These are phyloP conservation scores for Pseudorasbora parva DNA, from an alignment of 2,113 vertebrate species.

Conservation along the genomic window DNA sequence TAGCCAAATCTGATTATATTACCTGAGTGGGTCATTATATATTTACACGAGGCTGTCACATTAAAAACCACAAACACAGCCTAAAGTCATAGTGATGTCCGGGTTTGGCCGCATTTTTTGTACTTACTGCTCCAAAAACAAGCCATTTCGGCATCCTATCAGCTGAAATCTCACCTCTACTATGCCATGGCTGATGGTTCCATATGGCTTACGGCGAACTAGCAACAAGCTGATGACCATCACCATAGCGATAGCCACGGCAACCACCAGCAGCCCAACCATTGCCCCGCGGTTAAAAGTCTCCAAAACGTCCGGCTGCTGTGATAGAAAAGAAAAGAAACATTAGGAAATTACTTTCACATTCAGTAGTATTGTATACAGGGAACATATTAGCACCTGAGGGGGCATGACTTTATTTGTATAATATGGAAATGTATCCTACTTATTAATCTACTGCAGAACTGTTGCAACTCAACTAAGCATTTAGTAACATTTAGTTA, in stretches of 20 bases:
- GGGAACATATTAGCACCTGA: neutral
- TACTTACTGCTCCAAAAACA: neutral
- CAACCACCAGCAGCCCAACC: conserved; percentile 88
- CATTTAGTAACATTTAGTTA: neutral
- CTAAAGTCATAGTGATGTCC: neutral
- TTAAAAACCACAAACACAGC: neutral
- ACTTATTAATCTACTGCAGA: neutral
- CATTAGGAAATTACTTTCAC: neutral
- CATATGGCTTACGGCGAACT: conserved; percentile 85
- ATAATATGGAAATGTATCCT: neutral
- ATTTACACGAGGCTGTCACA: neutral
- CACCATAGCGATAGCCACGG: conserved; percentile 85
- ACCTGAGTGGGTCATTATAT: neutral
- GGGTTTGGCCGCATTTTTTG: neutral
- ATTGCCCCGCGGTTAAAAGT: conserved; percentile 85
- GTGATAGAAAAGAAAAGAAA: neutral
- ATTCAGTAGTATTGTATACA: neutral
- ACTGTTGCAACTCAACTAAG: neutral
- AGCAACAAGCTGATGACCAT: conserved; percentile 85
- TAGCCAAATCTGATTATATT: neutral
- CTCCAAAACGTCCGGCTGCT: conserved; percentile 85
- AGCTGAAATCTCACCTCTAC: conserved; percentile 76
- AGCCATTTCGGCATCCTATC: conserved; percentile 23
- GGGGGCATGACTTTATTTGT: neutral
- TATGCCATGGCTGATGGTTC: conserved; percentile 86